A percentile compares a stretch with the other conserved stretches of the same genome.
Conservation (phyloP, 2,113 vertebrate genomes). For the Nothobranchius furzeri region DNA sequence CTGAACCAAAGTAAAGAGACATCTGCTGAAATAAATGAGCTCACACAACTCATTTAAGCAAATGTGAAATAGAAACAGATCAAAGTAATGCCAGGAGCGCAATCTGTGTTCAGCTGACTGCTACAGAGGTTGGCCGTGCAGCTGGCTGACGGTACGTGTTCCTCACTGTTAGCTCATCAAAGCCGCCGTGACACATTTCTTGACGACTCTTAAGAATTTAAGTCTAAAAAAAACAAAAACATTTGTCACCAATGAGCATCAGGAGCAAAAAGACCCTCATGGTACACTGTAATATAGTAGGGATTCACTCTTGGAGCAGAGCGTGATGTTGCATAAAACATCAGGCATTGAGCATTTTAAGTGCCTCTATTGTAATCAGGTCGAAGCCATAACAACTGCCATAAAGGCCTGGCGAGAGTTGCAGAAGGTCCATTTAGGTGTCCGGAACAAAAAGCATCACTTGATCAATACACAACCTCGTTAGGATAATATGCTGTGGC, state of each 20-base stretch:
- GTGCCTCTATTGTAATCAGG: constrained; percentile 73
- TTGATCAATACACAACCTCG: constrained; percentile 73
- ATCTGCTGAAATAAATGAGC: constrained; percentile 41
- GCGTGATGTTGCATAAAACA: constrained; percentile 72
- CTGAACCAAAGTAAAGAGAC: neutral
- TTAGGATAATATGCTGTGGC: constrained; percentile 64
- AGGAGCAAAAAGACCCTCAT: constrained; percentile 20
- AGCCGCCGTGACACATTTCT: constrained; percentile 27
- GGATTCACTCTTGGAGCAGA: constrained; percentile 35
- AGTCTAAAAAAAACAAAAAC: constrained; percentile 29
- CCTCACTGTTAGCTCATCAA: constrained; percentile 31
- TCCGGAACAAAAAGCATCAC: constrained; percentile 68
- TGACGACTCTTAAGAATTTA: constrained; percentile 12
- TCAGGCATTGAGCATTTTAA: constrained; percentile 67
- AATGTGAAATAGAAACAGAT: constrained; percentile 54
- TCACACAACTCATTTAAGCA: constrained; percentile 49
- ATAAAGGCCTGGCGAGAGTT: constrained; percentile 61
- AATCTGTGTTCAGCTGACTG: constrained; percentile 54
- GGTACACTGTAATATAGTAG: constrained; percentile 29
- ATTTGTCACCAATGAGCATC: neutral
- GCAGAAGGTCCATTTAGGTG: constrained; percentile 67
- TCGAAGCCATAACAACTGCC: constrained; percentile 58
- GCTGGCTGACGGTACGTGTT: constrained; percentile 6
- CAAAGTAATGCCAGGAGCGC: constrained; percentile 43
- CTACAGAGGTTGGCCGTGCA: constrained; percentile 15